These are phyloP conservation scores for Tetramorium simillimum DNA, from an alignment of 1,140 invertebrate species.

Conservation along the genomic window DNA sequence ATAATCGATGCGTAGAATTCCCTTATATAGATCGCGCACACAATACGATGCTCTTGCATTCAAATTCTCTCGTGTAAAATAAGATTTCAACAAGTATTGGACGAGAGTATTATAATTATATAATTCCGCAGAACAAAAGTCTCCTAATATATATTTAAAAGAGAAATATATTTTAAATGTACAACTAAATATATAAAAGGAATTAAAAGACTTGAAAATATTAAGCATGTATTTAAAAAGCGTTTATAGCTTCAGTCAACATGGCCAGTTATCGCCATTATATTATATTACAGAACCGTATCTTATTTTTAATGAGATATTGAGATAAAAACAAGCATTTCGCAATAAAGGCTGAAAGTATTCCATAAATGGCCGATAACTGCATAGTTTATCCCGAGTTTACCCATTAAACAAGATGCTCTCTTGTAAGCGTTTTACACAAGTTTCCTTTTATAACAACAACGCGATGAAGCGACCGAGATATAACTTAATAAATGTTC, in stretches of 20 bases:
- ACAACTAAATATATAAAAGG: not conserved
- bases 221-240: not conserved
- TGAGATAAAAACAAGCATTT: not conserved
- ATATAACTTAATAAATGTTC: conserved; percentile 24
- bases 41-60: not conserved
- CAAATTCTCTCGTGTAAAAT: not conserved
- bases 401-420: not conserved
- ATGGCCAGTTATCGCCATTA: not conserved
- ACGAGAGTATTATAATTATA: no score
- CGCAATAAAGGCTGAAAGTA: not conserved
- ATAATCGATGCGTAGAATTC: conserved; percentile 22
- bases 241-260: not conserved
- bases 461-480: not conserved
- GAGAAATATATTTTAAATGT: not conserved
- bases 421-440: not conserved
- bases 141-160: not conserved
- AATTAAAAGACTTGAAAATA: not conserved
- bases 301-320: not conserved
- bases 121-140: conserved; percentile 1
- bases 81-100: not conserved
- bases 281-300: no score
- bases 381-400: not conserved
- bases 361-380: not conserved
- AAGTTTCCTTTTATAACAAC: not conserved
- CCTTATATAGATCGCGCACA: not conserved